These are phyloP conservation scores for Noctua comes DNA, from an alignment of 2,888 invertebrate species.

Conservation along the genomic window DNA sequence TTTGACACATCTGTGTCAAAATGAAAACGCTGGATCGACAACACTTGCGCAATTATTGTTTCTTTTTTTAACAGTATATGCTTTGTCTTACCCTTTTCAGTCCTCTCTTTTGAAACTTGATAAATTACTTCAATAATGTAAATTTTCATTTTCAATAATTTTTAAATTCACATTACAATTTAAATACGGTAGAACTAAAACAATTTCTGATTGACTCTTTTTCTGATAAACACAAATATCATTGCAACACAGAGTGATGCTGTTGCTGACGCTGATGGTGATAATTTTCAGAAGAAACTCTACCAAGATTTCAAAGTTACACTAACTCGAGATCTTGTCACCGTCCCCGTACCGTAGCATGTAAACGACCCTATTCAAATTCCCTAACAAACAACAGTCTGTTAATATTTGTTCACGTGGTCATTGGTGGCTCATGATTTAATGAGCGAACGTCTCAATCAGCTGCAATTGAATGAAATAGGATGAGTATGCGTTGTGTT, in stretches of 20 bases:
- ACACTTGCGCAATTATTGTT: background rate
- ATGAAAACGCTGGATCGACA: background rate
- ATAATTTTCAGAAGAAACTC: background rate
- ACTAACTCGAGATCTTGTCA: background rate
- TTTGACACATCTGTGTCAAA: constrained; percentile 26
- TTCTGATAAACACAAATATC: background rate
- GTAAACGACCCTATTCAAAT: constrained; percentile 45
- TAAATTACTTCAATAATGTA: background rate
- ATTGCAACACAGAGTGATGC: background rate
- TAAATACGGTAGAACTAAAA: background rate
- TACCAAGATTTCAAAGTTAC: background rate
- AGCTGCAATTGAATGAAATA: constrained; percentile 55
- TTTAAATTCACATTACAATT: too few relatives aligned
- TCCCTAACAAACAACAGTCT: constrained; percentile 50
- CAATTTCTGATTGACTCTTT: background rate
- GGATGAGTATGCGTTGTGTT: constrained; percentile 55
- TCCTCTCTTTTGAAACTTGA: background rate
- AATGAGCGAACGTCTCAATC: constrained; percentile 66
- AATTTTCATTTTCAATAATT: too few relatives aligned
- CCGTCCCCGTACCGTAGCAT: constrained; percentile 12
- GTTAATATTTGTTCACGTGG: constrained; percentile 70
- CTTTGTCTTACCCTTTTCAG: background rate
- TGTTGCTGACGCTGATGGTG: background rate
- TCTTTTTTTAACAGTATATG: background rate
- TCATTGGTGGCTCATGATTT: constrained; percentile 56